Evolutionary conservation across 2,888 invertebrate genomes (phyloP).

Genomic region (Campoplex nolae): DNA sequence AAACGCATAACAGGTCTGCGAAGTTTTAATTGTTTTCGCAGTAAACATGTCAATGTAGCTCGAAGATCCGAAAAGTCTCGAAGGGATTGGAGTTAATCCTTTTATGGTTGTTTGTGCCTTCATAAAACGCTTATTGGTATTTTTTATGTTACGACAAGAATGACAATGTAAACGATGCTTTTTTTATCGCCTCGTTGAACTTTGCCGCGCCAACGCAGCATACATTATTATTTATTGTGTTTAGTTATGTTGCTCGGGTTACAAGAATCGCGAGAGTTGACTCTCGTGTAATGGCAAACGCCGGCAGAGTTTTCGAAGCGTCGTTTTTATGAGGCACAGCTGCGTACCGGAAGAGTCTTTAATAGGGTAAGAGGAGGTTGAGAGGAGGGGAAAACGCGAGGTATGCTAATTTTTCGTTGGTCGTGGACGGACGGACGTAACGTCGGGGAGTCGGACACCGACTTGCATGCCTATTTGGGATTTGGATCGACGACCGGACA

Average conservation of each 20-base stretch:
- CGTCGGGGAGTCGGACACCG: constrained; percentile 72
- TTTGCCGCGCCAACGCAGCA: constrained; percentile 13
- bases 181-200: constrained; percentile 29
- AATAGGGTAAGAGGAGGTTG: constrained; percentile 52
- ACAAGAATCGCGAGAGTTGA: constrained; percentile 37
- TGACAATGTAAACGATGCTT: constrained; percentile 22
- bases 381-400: constrained; percentile 60
- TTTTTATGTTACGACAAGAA: constrained; percentile 15
- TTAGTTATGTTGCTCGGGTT: constrained; percentile 20
- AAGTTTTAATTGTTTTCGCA: background rate
- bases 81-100: background rate
- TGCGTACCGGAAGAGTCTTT: constrained; percentile 63
- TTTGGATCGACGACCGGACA: constrained; percentile 72
- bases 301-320: constrained; percentile 35
- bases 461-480: constrained; percentile 79
- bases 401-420: constrained; percentile 68
- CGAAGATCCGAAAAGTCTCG: no score
- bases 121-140: constrained; percentile 24
- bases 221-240: constrained; percentile 57
- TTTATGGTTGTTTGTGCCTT: constrained; percentile 10
- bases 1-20: background rate
- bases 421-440: constrained; percentile 67
- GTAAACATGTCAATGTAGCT: background rate
- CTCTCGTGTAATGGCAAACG: constrained; percentile 1
- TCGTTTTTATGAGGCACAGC: constrained; percentile 64